These are phyloP conservation scores for Polymixis flavicincta DNA, from an alignment of 2,888 invertebrate genomes.

Conservation along the genomic window DNA sequence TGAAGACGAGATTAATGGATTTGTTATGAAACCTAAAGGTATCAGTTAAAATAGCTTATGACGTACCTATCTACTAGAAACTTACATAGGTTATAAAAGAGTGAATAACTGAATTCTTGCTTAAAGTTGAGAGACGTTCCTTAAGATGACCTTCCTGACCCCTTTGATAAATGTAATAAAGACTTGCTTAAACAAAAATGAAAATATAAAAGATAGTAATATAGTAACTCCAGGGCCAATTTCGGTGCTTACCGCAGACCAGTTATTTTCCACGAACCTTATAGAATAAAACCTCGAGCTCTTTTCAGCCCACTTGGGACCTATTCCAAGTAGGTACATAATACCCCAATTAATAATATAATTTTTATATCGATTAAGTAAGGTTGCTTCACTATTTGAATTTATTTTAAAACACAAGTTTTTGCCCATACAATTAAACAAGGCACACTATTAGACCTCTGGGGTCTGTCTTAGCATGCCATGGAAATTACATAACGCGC, in stretches of 20 bases:
- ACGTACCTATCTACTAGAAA: background rate
- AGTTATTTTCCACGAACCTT: background rate
- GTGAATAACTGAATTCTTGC: background rate
- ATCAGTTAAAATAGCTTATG: background rate
- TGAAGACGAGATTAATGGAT: background rate
- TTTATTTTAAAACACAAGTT: too few species aligned
- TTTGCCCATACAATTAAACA: too few species aligned
- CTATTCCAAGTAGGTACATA: background rate
- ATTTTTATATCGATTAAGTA: conserved; percentile 22
- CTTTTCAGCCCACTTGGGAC: background rate
- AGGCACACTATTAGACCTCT: too few species aligned
- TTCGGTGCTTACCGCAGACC: too few species aligned
- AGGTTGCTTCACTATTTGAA: too few species aligned
- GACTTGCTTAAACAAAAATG: background rate
- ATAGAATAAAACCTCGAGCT: background rate
- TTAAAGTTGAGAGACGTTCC: too few species aligned
- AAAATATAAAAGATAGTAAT: background rate
- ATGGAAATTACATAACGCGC: too few species aligned
- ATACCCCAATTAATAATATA: background rate
- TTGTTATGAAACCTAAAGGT: too few species aligned
- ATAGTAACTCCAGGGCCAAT: too few species aligned
- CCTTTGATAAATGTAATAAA: background rate
- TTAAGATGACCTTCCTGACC: background rate
- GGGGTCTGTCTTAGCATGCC: too few species aligned
- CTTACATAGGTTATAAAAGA: background rate